Conservation (phyloP, 2,113 vertebrate species). For the Erinaceus europaeus region DNA sequence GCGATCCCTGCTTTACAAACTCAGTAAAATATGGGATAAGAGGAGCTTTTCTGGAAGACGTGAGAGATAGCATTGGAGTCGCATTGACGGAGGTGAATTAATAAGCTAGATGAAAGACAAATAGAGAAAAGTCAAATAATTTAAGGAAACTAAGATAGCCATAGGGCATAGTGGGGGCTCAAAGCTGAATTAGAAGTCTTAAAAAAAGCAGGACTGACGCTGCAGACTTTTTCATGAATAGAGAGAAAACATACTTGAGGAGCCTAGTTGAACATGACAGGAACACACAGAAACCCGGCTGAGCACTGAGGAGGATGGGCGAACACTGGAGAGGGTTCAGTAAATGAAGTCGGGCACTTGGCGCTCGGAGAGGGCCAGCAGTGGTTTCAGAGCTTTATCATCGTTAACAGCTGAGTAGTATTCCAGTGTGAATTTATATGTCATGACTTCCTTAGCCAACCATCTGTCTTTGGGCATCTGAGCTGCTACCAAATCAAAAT, state of each 20-base stretch:
- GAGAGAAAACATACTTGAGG: background rate
- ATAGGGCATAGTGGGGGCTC: background rate
- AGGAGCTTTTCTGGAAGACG: background rate
- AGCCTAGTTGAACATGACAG: background rate
- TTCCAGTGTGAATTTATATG: too few relatives aligned
- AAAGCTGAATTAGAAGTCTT: background rate
- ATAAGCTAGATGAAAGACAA: background rate
- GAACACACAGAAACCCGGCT: background rate
- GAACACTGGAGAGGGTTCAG: too few relatives aligned
- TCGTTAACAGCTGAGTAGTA: too few relatives aligned
- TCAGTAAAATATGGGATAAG: slow-evolving; percentile 26
- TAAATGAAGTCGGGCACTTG: too few relatives aligned
- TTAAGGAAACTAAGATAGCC: background rate
- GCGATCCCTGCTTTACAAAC: slow-evolving; percentile 28
- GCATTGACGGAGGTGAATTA: background rate
- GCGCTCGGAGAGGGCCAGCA: too few relatives aligned
- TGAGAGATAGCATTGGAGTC: background rate
- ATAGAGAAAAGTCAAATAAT: background rate
- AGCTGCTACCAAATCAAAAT: too few relatives aligned
- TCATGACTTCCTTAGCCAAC: too few relatives aligned
- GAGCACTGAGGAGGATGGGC: too few relatives aligned
- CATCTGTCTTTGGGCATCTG: too few relatives aligned
- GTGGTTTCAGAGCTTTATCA: too few relatives aligned
- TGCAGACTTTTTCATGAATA: background rate
- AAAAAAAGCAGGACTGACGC: background rate